Evolutionary conservation across 2,797 vertebrate species (phyloP), one percentile per base, ranked within the genome.

Genomic region (Distichodus sexfasciatus): DNA sequence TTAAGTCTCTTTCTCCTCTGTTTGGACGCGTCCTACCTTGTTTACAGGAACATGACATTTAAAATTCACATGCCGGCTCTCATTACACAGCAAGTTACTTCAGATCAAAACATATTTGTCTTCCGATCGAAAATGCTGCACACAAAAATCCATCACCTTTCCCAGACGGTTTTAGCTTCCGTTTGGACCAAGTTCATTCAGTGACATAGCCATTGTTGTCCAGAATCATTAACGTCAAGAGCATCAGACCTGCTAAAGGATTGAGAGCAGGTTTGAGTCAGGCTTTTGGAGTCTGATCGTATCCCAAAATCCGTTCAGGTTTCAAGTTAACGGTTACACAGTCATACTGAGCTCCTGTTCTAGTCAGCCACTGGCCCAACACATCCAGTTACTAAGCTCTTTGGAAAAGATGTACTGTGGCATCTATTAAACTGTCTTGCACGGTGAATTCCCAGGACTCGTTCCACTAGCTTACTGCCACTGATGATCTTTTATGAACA

Each of bases 61-160:
- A 26, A 41, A n/a, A 24, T 12, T 41, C 36, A 26, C 23, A 28
- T 10, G 38, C 3, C 15, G 36, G 12, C 36, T 41, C 26, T 58
- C 35, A 40, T 58, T 58, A 58, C 35, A 41, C 55, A 58, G 23
- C 12, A 35, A 58, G 36, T 58, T 38, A 59, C 36, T 26, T 59
- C 7, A 26, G 8, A 41, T 59, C 55, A 59, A 41, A 59, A 43
- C 55, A 40, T 40, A 40, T 28, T n/a, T 8, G 36, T 14, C 17
- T 23, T 14, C 21, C 26, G 36, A 28, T 26, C 38, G 26, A 21
- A n/a, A 26, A 17, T 26, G 3, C 19, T 40, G 55, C 14, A 26
- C 5, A 8, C 36, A 41, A 36, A 21, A 2, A 24, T 28, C 55
- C 38, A n/a, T 69, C 10, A 36, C 24, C 28, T 41, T n/a, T 14